Conservation (phyloP, 2,888 invertebrate genomes). For the Chrysolina oricalcia region DNA sequence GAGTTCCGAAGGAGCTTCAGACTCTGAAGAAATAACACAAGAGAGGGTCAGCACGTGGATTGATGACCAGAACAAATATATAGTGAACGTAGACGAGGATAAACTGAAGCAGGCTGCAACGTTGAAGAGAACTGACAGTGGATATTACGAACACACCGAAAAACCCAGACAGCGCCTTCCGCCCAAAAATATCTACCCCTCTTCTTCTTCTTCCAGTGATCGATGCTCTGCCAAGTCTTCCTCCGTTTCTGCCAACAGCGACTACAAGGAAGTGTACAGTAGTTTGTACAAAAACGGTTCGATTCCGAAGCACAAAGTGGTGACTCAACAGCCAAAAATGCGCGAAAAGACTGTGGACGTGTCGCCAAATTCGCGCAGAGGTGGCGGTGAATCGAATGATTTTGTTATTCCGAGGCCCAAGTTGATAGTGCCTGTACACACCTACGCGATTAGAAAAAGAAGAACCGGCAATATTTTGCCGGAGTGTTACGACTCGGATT, state of each 20-base stretch:
- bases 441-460: conserved; percentile 86
- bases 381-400: conserved; percentile 68
- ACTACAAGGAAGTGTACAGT: conserved; percentile 55
- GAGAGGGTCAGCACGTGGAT: conserved; percentile 68
- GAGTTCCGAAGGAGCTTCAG: conserved; percentile 50
- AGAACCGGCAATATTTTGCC: conserved; percentile 81
- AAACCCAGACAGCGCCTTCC: conserved; percentile 69
- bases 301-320: conserved; percentile 44
- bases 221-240: conserved; percentile 42
- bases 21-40: conserved; percentile 52
- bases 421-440: conserved; percentile 90
- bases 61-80: conserved; percentile 68
- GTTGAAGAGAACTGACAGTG: conserved; percentile 65
- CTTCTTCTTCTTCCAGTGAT: conserved; percentile 56
- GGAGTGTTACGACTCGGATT: conserved; percentile 53
- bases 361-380: conserved; percentile 39
- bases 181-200: conserved; percentile 65
- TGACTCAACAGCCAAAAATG: conserved; percentile 40
- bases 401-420: conserved; percentile 90
- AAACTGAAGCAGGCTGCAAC: conserved; percentile 35
- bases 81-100: conserved; percentile 49
- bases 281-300: conserved; percentile 65
- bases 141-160: conserved; percentile 67
- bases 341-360: conserved; percentile 44
- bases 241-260: conserved; percentile 39